Evolutionary conservation across 2,888 invertebrate genomes (phyloP).

Genomic region (Chloroclysta siterata): DNA sequence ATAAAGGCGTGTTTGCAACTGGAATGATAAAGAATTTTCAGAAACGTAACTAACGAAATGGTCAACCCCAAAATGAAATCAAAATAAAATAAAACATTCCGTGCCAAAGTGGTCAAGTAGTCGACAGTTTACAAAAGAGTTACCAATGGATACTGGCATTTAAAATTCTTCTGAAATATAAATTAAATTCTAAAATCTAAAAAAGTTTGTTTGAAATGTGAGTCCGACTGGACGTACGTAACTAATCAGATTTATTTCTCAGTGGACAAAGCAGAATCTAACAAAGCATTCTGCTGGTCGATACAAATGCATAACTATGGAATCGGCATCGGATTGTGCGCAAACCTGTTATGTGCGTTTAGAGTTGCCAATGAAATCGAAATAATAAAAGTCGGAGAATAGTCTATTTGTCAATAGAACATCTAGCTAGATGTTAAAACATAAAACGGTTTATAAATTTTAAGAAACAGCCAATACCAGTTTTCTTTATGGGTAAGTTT

Average conservation of each 20-base stretch:
- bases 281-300: constrained; percentile 10
- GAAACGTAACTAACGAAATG: neutral
- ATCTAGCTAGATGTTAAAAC: neutral
- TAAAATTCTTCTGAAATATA: neutral
- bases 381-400: constrained; percentile 3
- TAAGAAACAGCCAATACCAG: too few relatives aligned
- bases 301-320: constrained; percentile 9
- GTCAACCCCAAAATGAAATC: too few relatives aligned
- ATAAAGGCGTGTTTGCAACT: neutral
- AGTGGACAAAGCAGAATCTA: constrained; percentile 12
- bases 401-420: neutral
- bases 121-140: neutral
- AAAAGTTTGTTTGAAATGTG: neutral
- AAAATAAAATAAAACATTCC: neutral
- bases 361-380: neutral
- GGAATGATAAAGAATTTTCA: neutral
- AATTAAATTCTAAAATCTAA: neutral
- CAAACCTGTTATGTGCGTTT: constrained; percentile 16
- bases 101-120: neutral
- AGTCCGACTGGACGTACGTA: neutral
- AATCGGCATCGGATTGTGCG: constrained; percentile 10
- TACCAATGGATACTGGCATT: neutral
- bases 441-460: too few relatives aligned
- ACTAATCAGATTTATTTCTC: neutral
- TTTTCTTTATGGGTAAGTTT: too few relatives aligned